Percentiles rank a stretch among this genome's conserved stretches.
phyloP scores from a whole-genome alignment of 1,140 invertebrate species.

The Lycorma delicatula region DNA sequence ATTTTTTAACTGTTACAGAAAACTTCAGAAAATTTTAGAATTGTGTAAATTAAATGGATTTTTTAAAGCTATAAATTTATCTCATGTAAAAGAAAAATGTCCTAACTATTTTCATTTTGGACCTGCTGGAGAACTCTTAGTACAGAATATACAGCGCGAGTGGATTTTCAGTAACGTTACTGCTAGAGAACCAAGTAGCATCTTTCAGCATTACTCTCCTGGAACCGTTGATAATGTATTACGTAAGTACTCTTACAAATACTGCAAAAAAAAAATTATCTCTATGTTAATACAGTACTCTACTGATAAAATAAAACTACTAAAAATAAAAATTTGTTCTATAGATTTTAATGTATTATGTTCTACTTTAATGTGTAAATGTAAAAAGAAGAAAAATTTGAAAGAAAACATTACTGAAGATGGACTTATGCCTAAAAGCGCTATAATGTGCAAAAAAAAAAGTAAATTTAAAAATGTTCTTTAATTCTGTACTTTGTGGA shows the following conservation, averaged over 20 bases:
- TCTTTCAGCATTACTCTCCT: slow-evolving; percentile 36
- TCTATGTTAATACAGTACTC: too few species aligned
- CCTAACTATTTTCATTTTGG: slow-evolving; percentile 35
- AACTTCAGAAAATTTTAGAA: slow-evolving; percentile 36
- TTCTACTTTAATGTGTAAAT: too few species aligned
- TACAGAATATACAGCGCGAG: slow-evolving; percentile 45
- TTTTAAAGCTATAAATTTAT: slow-evolving; percentile 31
- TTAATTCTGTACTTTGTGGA: too few species aligned
- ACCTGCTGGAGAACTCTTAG: slow-evolving; percentile 43
- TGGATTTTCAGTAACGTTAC: slow-evolving; percentile 47
- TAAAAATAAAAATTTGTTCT: too few species aligned
- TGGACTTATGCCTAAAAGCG: too few species aligned
- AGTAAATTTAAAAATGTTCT: too few species aligned
- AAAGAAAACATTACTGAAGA: too few species aligned
- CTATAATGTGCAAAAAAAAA: too few species aligned
- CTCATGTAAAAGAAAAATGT: slow-evolving; percentile 33
- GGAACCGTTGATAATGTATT: not conserved
- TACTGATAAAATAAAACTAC: too few species aligned
- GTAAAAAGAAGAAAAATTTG: too few species aligned
- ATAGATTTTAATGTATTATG: too few species aligned
- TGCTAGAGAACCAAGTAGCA: slow-evolving; percentile 40
- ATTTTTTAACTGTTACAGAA: not conserved
- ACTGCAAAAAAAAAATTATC: too few species aligned
- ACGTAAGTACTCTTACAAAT: not conserved
- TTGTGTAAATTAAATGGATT: slow-evolving; percentile 37